A percentile compares a stretch with the other conserved stretches of the same genome.
Evolutionary conservation across 2,113 vertebrate species (phyloP).

Genomic region (Clarias gariepinus): DNA sequence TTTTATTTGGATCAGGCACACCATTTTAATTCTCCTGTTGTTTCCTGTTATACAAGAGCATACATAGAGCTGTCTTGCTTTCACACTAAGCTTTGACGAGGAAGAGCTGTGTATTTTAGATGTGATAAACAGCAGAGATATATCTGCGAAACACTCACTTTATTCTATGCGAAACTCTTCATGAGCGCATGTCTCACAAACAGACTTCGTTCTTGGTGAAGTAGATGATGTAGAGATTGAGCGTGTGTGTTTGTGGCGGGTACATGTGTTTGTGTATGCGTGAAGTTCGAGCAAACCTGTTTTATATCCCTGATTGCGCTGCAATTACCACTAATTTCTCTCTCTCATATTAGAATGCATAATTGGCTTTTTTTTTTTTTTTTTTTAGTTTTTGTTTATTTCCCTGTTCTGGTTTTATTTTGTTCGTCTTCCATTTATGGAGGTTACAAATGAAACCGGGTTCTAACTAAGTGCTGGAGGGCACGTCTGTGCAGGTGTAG

Average conservation of each 20-base stretch:
- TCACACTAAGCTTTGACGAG: constrained; percentile 40
- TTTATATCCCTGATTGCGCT: not conserved
- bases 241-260: constrained; percentile 5
- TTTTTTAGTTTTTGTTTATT: not conserved
- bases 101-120: constrained; percentile 44
- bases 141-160: constrained; percentile 23
- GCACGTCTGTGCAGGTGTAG: not conserved
- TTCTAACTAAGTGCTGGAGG: not conserved
- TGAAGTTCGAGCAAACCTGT: not conserved
- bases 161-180: not conserved
- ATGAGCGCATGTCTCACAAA: constrained; percentile 22
- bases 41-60: constrained; percentile 17
- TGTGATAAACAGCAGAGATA: constrained; percentile 34
- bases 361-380: not conserved
- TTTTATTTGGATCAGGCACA: not conserved
- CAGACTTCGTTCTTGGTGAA: not conserved
- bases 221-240: not conserved
- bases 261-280: not conserved
- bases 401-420: not conserved
- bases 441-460: not conserved
- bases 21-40: constrained; percentile 19
- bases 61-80: constrained; percentile 17
- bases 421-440: not conserved
- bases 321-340: not conserved
- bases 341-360: not conserved